These are phyloP conservation scores for Lepidurus packardi DNA, from an alignment of 1,140 invertebrate genomes.

Conservation along the genomic window DNA sequence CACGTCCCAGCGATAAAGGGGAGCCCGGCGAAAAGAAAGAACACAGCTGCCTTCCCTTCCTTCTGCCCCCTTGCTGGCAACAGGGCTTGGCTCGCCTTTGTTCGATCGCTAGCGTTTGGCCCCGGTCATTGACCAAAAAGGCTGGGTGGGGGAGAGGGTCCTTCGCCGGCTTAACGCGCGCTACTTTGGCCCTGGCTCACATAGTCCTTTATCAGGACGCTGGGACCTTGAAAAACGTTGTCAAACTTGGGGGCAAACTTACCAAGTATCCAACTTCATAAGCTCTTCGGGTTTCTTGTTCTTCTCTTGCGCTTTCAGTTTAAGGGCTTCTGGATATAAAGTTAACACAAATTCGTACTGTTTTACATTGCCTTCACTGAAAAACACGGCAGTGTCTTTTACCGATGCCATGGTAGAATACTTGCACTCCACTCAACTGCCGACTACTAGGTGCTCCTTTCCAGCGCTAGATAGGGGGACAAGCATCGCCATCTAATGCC, in stretches of 20 bases:
- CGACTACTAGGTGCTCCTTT: constrained; percentile 17
- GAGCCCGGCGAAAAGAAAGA: background rate
- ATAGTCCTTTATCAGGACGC: constrained; percentile 8
- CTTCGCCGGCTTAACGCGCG: background rate
- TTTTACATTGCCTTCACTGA: constrained; percentile 72
- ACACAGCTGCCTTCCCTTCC: background rate
- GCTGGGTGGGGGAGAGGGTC: background rate
- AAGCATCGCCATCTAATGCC: background rate
- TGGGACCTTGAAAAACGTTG: constrained; percentile 27
- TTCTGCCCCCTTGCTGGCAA: background rate
- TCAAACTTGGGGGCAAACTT: constrained; percentile 49
- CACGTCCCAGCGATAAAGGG: background rate
- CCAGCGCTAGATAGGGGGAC: background rate
- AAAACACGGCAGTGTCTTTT: constrained; percentile 83
- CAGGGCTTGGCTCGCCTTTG: constrained; percentile 1
- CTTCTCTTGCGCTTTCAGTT: constrained; percentile 76
- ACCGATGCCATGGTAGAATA: constrained; percentile 61
- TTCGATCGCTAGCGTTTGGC: constrained; percentile 10
- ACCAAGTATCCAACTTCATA: constrained; percentile 89
- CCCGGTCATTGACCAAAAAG: constrained; percentile 11
- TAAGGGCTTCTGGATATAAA: constrained; percentile 78
- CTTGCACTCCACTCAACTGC: constrained; percentile 11
- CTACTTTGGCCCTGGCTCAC: background rate
- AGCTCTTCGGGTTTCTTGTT: constrained; percentile 87
- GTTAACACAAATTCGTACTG: constrained; percentile 82